Evolutionary conservation across 2,113 vertebrate species (phyloP).

Genomic region (Tinamus guttatus): DNA sequence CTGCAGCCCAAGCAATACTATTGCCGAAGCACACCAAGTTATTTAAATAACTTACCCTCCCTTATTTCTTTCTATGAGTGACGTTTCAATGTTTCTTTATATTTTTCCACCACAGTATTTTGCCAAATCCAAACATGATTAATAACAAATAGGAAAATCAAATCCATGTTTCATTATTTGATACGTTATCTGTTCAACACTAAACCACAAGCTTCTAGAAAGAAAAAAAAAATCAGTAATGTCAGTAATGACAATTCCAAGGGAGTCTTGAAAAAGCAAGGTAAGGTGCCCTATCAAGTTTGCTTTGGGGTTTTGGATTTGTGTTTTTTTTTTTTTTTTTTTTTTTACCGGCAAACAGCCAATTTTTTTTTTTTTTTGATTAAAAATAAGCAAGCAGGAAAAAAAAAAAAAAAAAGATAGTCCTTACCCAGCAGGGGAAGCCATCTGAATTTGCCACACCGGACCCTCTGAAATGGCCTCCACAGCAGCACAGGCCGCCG

Average conservation of each 20-base stretch:
- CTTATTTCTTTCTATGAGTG: background rate
- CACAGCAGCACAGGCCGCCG: background rate
- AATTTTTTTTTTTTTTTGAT: constrained; percentile 20
- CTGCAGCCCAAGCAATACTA: background rate
- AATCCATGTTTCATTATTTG: background rate
- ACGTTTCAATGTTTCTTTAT: background rate
- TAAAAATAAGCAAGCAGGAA: constrained; percentile 19
- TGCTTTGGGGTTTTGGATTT: background rate
- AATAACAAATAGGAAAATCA: constrained; percentile 9
- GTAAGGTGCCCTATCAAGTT: constrained; percentile 12
- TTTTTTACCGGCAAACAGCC: background rate
- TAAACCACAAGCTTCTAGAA: background rate
- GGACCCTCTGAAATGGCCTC: background rate
- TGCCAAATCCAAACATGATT: background rate
- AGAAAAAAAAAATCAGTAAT: background rate
- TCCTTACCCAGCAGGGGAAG: background rate
- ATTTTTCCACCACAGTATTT: background rate
- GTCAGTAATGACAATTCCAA: background rate
- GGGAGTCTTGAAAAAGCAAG: background rate
- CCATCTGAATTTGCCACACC: background rate
- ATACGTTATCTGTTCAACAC: background rate
- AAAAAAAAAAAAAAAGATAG: background rate
- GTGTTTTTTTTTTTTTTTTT: background rate
- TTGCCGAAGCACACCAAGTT: background rate
- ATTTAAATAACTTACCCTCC: background rate